phyloP scores from a whole-genome alignment of 2,888 invertebrate genomes.

The Plagodis pulveraria region DNA sequence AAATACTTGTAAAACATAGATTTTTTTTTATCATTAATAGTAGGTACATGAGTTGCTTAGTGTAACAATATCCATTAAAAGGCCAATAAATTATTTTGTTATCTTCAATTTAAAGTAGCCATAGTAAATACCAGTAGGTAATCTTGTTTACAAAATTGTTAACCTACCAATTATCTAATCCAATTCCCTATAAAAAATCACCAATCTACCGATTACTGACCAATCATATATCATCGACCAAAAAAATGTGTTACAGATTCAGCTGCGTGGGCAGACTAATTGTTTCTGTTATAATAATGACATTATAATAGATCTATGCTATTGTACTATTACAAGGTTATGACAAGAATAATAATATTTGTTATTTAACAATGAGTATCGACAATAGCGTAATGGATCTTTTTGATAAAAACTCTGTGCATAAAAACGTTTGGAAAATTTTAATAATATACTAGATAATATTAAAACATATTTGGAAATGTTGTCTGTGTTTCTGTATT shows the following conservation, averaged over 20 bases:
- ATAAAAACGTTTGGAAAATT: background rate
- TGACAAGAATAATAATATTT: constrained; percentile 2
- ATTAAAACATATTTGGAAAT: too few relatives aligned
- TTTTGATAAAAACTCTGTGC: background rate
- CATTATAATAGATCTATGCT: constrained; percentile 18
- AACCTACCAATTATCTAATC: background rate
- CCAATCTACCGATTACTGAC: background rate
- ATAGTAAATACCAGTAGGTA: background rate
- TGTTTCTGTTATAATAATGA: constrained; percentile 24
- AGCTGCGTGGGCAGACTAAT: constrained; percentile 13
- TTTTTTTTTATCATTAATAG: too few relatives aligned
- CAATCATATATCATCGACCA: constrained; percentile 20
- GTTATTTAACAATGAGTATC: constrained; percentile 1
- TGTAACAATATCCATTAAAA: too few relatives aligned
- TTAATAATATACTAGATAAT: background rate
- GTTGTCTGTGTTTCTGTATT: too few relatives aligned
- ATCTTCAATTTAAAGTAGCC: background rate
- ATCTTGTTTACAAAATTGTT: background rate
- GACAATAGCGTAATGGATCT: background rate
- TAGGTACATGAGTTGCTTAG: too few relatives aligned
- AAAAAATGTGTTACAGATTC: constrained; percentile 12
- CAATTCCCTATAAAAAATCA: constrained; percentile 5
- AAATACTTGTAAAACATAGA: too few relatives aligned
- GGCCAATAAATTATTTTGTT: too few relatives aligned
- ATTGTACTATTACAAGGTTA: constrained; percentile 15